Percentiles rank a stretch among this genome's conserved stretches.
Evolutionary conservation across 2,888 invertebrate species (phyloP).

Genomic region (Volucella inflata): DNA sequence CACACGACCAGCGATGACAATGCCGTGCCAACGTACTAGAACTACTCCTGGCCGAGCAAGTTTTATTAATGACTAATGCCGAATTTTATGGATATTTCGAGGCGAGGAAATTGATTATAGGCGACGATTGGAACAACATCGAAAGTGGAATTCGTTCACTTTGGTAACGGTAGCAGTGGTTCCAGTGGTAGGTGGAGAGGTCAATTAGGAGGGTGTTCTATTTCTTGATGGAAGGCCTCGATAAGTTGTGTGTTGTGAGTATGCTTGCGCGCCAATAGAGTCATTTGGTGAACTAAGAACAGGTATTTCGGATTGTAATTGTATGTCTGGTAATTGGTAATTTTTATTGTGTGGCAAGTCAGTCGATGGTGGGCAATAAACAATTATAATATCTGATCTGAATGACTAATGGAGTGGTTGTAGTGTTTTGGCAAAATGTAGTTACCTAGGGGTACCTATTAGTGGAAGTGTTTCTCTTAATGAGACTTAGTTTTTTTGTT

Average conservation of each 20-base stretch:
- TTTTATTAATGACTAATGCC: slow-evolving; percentile 70
- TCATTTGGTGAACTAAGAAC: slow-evolving; percentile 60
- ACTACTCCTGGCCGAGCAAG: neutral
- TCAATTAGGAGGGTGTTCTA: slow-evolving; percentile 45
- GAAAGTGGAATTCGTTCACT: neutral
- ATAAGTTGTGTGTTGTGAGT: slow-evolving; percentile 37
- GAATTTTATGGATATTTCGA: slow-evolving; percentile 71
- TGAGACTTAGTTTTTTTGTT: no score
- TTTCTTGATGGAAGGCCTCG: slow-evolving; percentile 28
- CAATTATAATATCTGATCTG: slow-evolving; percentile 48
- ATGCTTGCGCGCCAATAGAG: slow-evolving; percentile 34
- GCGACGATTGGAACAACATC: slow-evolving; percentile 20
- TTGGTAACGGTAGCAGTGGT: neutral
- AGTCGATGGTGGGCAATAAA: slow-evolving; percentile 17
- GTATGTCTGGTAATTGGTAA: slow-evolving; percentile 58
- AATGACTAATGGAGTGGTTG: slow-evolving; percentile 47
- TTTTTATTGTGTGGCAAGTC: slow-evolving; percentile 31
- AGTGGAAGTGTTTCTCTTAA: no score
- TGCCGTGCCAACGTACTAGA: neutral
- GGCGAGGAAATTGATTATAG: slow-evolving; percentile 69
- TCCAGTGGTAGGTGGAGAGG: slow-evolving; percentile 15
- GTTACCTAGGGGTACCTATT: no score
- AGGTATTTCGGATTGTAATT: slow-evolving; percentile 58
- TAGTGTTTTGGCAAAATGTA: neutral
- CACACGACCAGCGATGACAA: slow-evolving; percentile 35